Evolutionary conservation across 2,113 vertebrate species (phyloP), one percentile per base, ranked within the genome.

Genomic region (Gymnobelideus leadbeateri): DNA sequence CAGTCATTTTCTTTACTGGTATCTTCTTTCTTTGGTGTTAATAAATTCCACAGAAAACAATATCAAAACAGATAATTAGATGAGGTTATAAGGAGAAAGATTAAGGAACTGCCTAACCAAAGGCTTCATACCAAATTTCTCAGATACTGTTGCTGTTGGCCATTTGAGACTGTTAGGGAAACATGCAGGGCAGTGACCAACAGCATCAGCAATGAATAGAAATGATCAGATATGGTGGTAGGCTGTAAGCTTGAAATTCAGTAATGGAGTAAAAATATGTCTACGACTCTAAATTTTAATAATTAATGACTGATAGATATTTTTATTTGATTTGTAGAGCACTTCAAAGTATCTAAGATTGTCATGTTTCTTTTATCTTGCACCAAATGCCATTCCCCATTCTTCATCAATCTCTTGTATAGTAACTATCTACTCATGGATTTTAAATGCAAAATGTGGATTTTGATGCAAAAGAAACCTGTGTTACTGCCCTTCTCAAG

Each of bases 371-470:
- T 54, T 37, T 89, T 47, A 53, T 94, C 47, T 90, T 91, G 6
- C 7, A 23, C n/a, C n/a, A 16, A 26, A 94, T 7, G 3, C 25
- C 84, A 54, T 55, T 92, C 77, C 23, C n/a, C 92, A 61, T 94
- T 54, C 21, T 31, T 52, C 92, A n/a, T 3, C 52, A 52, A 55
- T 93, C 31, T 94, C 90, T n/a, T 51, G n/a, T 23, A 94, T 93
- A 16, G 91, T 37, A 89, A 92, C 55, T 49, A 84, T 28, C 68
- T 94, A 37, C 91, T 89, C 23, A 12, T 68, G 50, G 43, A 55
- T 51, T 47, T 57, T 31, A 14, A 68, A 50, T 51, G 9, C 51
- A 91, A 3, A 52, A 51, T 19, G 37, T 12, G n/a, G 91, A 61
- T 57, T 77, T 77, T 37, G 9, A 54, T 51, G 43, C n/a, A 92